Evolutionary conservation across 2,797 vertebrate genomes (phyloP).

Genomic region (Phyllotis vaccarum): DNA sequence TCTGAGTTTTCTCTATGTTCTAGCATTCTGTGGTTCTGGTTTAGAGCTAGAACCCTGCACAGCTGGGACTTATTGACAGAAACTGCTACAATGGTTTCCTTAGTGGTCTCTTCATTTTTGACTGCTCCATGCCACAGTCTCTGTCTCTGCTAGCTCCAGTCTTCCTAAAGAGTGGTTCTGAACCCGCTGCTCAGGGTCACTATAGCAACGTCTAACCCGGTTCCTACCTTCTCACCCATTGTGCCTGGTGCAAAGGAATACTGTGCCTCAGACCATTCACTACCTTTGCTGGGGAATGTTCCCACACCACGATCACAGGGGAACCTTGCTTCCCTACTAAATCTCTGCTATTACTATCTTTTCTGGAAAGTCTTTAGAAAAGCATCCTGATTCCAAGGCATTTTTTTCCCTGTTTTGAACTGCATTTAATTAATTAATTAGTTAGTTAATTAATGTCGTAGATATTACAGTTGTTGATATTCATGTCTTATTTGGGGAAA

Average conservation of each 20-base stretch:
- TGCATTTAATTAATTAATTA: no score
- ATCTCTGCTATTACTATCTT: not conserved
- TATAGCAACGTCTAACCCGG: not conserved
- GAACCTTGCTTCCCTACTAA: not conserved
- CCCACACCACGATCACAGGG: not conserved
- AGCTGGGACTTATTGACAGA: not conserved
- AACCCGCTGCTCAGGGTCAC: not conserved
- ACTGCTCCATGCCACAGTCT: not conserved
- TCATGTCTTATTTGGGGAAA: not conserved
- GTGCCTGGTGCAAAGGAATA: not conserved
- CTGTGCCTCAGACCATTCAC: not conserved
- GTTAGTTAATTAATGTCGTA: no score
- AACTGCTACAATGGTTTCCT: not conserved
- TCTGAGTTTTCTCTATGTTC: not conserved
- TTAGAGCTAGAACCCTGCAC: not conserved
- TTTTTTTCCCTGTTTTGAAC: constrained; percentile 1
- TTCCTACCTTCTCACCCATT: not conserved
- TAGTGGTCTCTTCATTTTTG: not conserved
- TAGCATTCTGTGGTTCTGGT: not conserved
- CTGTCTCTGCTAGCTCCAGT: not conserved
- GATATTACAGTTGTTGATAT: not conserved
- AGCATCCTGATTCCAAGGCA: not conserved
- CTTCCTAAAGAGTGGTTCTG: not conserved
- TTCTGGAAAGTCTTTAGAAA: not conserved
- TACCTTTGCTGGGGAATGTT: not conserved